These are phyloP conservation scores for Bubo scandiacus DNA, from an alignment of 2,113 vertebrate species.

Conservation along the genomic window DNA sequence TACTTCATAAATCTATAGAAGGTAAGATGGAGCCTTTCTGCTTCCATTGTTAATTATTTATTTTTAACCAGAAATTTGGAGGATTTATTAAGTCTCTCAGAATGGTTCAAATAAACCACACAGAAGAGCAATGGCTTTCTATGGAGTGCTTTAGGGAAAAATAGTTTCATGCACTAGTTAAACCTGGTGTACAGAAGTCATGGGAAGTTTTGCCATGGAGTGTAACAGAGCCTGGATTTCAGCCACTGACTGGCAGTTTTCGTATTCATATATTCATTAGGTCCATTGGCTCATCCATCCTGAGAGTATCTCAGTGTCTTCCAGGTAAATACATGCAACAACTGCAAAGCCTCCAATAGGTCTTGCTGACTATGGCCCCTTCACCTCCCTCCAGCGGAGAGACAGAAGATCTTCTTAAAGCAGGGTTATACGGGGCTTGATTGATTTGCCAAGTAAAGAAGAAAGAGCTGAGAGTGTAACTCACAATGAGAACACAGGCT, in stretches of 20 bases:
- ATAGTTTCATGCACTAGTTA: not conserved
- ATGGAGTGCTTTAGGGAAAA: constrained; percentile 12
- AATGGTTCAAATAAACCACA: not conserved
- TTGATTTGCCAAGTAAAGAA: not conserved
- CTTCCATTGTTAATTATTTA: constrained; percentile 42
- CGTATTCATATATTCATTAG: not conserved
- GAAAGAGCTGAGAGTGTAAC: not conserved
- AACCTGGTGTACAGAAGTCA: not conserved
- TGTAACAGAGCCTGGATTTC: constrained; percentile 1
- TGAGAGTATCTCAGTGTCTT: not conserved
- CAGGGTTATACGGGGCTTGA: not conserved
- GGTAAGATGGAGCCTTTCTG: constrained; percentile 24
- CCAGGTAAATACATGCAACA: not conserved
- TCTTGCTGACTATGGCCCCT: not conserved
- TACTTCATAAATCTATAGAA: constrained; percentile 55
- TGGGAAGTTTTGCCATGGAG: not conserved
- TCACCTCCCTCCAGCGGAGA: not conserved
- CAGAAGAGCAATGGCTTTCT: constrained; percentile 45
- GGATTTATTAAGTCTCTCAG: constrained; percentile 38
- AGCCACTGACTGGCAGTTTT: not conserved
- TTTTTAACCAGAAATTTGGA: constrained; percentile 42
- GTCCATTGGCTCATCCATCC: not conserved
- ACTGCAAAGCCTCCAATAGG: not conserved
- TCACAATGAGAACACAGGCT: not conserved
- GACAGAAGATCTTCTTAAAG: not conserved